Conservation (phyloP, 2,797 vertebrate genomes). For the Galago senegalensis region DNA sequence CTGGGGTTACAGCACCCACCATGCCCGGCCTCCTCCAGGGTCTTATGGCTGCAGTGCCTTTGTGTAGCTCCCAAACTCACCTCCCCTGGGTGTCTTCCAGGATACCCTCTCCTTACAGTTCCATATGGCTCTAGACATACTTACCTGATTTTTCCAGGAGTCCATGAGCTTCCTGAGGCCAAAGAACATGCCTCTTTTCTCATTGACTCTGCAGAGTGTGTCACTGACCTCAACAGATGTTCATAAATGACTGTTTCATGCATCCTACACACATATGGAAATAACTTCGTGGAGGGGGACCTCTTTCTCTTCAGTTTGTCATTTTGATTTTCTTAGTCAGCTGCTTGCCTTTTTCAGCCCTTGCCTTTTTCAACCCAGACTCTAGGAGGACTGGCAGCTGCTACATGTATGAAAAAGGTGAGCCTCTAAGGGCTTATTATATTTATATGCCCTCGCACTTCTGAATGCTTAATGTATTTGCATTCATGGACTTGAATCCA, state of each 20-base stretch:
- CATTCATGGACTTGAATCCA: neutral
- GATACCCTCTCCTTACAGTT: neutral
- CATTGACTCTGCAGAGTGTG: neutral
- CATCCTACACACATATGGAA: fast-evolving
- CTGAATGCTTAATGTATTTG: neutral
- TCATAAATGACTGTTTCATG: neutral
- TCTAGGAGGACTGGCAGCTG: neutral
- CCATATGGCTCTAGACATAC: fast-evolving
- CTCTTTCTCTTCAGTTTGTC: neutral
- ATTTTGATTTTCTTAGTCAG: conserved; percentile 44
- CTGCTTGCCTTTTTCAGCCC: neutral
- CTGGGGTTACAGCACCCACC: neutral
- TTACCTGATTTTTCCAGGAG: neutral
- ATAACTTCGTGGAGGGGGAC: neutral
- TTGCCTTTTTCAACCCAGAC: neutral
- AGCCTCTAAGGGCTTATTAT: neutral
- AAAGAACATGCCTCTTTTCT: neutral
- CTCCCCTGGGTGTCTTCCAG: neutral
- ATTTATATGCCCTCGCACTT: neutral
- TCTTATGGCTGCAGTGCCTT: neutral
- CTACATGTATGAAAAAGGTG: neutral
- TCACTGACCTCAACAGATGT: neutral
- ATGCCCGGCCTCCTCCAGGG: neutral
- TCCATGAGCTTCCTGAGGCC: neutral
- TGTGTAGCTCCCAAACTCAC: neutral